Evolutionary conservation across 2,797 vertebrate species (phyloP).

Genomic region (Oceanodroma leucorhoa): DNA sequence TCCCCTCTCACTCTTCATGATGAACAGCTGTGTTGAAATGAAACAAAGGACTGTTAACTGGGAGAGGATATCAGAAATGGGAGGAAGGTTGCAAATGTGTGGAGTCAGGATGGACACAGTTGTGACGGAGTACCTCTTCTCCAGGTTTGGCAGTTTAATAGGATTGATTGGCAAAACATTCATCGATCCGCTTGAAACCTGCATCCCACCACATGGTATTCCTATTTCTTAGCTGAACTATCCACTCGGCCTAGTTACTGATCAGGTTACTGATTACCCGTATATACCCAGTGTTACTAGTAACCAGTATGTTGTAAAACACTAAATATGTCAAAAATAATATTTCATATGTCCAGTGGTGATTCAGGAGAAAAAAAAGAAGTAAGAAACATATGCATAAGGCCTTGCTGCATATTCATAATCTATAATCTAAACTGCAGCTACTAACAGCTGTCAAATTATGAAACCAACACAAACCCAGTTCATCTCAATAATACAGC

Average conservation of each 20-base stretch:
- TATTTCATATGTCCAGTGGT: background rate
- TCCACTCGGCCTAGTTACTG: background rate
- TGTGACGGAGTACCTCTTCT: background rate
- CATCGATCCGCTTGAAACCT: background rate
- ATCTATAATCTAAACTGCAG: background rate
- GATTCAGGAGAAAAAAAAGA: background rate
- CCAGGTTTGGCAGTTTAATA: background rate
- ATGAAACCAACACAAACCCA: background rate
- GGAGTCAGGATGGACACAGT: background rate
- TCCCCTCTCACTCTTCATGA: slow-evolving; percentile 40
- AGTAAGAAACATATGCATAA: background rate
- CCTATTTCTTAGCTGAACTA: background rate
- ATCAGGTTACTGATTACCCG: background rate
- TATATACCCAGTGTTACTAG: background rate
- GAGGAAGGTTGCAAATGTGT: slow-evolving; percentile 19
- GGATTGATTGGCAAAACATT: background rate
- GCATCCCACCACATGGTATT: background rate
- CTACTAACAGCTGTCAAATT: background rate
- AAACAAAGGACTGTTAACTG: slow-evolving; percentile 48
- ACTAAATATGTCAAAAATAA: background rate
- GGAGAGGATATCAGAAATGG: slow-evolving; percentile 16
- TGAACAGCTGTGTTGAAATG: slow-evolving; percentile 61
- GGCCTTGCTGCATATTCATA: background rate
- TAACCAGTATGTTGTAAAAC: background rate
- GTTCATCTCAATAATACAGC: background rate